phyloP scores from a whole-genome alignment of 2,797 vertebrate genomes.

The Eptatretus atami region DNA sequence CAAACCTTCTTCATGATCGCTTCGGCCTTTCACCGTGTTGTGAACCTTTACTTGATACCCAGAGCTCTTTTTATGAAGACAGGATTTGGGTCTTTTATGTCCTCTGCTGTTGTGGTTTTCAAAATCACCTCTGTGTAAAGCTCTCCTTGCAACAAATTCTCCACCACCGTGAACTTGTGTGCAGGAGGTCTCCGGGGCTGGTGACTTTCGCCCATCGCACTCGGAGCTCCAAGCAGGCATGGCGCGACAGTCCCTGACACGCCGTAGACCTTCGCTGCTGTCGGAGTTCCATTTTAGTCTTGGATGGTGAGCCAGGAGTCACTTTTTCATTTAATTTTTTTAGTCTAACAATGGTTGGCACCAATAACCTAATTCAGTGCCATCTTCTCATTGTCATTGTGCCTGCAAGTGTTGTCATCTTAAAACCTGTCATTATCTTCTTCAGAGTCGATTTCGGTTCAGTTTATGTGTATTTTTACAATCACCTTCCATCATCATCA shows the following conservation, averaged over 20 bases:
- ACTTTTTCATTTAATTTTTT: not conserved
- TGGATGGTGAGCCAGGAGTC: slow-evolving; percentile 29
- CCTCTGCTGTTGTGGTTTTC: no score
- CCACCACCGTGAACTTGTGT: not conserved
- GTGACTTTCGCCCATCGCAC: not conserved
- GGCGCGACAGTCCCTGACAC: slow-evolving; percentile 29
- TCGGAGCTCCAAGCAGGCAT: not conserved
- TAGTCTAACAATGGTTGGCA: not conserved
- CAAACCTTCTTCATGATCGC: no score
- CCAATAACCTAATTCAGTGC: not conserved
- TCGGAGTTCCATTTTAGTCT: slow-evolving; percentile 80
- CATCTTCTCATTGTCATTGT: not conserved
- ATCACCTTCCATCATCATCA: not conserved
- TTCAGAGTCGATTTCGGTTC: not conserved
- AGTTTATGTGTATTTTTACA: not conserved
- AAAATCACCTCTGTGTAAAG: not conserved
- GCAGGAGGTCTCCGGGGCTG: not conserved
- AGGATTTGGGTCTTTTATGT: no score
- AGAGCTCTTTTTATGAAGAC: no score
- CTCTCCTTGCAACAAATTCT: not conserved
- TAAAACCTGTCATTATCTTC: not conserved
- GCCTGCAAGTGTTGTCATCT: not conserved
- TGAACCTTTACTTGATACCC: no score
- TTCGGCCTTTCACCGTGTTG: no score
- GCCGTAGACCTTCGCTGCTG: slow-evolving; percentile 61